Evolutionary conservation across 2,113 vertebrate species (phyloP).

Genomic region (Erythrocercus mccallii): DNA sequence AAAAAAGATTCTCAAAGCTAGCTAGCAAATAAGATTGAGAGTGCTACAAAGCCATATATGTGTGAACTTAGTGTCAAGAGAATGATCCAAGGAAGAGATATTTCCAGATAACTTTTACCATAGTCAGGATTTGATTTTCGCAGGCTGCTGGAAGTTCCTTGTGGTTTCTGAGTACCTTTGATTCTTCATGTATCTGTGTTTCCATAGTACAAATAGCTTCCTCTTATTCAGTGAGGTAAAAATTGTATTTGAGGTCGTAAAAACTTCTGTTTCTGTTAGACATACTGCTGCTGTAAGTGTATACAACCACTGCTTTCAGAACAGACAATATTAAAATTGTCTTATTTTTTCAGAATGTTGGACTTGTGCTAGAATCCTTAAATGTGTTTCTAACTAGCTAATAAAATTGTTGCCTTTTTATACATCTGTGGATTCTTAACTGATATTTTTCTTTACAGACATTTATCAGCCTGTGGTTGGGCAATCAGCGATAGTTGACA

Average conservation of each 20-base stretch:
- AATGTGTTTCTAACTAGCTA: not conserved
- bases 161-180: not conserved
- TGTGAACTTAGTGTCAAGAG: not conserved
- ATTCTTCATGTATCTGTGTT: not conserved
- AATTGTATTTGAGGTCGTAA: not conserved
- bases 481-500: constrained; percentile 86
- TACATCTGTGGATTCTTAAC: not conserved
- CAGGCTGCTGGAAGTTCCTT: not conserved
- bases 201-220: not conserved
- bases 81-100: not conserved
- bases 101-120: not conserved
- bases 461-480: constrained; percentile 86
- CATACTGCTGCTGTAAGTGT: not conserved
- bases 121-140: not conserved
- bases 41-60: accelerated
- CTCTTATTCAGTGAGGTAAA: not conserved
- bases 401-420: not conserved
- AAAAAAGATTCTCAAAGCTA: not conserved
- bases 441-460: constrained; percentile 68
- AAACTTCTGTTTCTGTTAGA: not conserved
- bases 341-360: not conserved
- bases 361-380: not conserved
- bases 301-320: not conserved
- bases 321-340: not conserved
- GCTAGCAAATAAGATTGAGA: not conserved